Evolutionary conservation across 2,888 invertebrate species (phyloP), one percentile per base, ranked within the genome.

Genomic region (Pycnomerus fuliginosus): DNA sequence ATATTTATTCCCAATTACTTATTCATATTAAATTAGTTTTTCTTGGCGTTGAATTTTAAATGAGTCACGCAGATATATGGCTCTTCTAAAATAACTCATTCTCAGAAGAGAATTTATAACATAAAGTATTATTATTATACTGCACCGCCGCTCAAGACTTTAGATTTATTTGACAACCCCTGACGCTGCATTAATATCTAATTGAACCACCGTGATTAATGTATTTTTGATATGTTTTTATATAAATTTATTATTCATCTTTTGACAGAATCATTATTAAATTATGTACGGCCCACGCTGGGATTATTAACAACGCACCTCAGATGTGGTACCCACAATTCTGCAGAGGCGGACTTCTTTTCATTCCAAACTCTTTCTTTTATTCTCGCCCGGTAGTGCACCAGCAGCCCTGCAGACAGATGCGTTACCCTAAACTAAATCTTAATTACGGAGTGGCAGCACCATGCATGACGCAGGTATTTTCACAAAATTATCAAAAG

Each of bases 1-100:
- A 69, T 70, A 69, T 71, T 70, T 71, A 71, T 71, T 69, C 67
- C 67, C 62, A 65, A 70, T 72, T 69, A 71, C 67, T 71, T 70
- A 72, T 72, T 72, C 70, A 72, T 70, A 68, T 71, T 69, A 70
- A 71, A 72, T 72, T 71, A 72, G 71, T 69, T 71, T 68, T 69
- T 66, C 67, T 68, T 67, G 65, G 66, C 65, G 65, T 68, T 65
- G 69, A 68, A 69, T 69, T 69, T 67, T 62, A 67, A 68, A 68
- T 65, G 65, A 67, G 67, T 67, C 68, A 68, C 67, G 67, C 64
- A 67, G 68, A 67, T 65, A 66, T 67, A 65, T 65, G 58, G 60
- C 54, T 49, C 56, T 56, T 57, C 60, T 56, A 58, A 62, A 64
- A 65, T 65, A 65, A 65, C 65, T 67, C 67, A 65, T 65, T 64